Evolutionary conservation across 2,797 vertebrate species (phyloP), one percentile per base, ranked within the genome.

Genomic region (Hyperoplus immaculatus): DNA sequence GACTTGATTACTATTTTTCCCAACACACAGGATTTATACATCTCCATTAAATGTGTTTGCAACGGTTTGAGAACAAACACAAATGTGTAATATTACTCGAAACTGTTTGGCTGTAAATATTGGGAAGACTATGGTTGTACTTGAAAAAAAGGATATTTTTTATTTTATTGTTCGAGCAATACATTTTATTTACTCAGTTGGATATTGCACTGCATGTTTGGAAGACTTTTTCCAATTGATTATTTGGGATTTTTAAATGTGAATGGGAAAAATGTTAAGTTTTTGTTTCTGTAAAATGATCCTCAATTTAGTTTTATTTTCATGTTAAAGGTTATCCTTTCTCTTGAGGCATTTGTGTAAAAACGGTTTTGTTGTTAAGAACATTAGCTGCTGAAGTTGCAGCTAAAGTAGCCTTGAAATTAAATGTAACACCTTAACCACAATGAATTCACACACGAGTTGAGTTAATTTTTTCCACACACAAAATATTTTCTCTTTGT

Each of bases 171-270:
- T 21, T 66, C 18, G 43, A 73, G 41, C 43, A 59, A 72, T 56
- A 12, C 7, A 67, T 69, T 71, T 64, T 61, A 51, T 73, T 47
- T 18, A 55, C 29, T 70, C 18, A 12, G 18, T 82, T 51, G 41
- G 63, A 53, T 75, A 65, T 55, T 79, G 78, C 61, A 74, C 60
- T 89, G 89, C 88, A 88, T 90, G 86, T 88, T 83, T 86, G 50
- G 55, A 77, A 38, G 2, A 72, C 18, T 69, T 54, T 69, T 64
- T 75, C 60, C 55, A 82, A 49, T 36, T 74, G 11, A 12, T 21
- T n/a, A 21, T 68, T 65, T 71, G 14, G 45, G n/a, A 55, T n/a
- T 69, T 83, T 82, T 70, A 46, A 63, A 77, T 75, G 61, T 77
- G 50, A 79, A 72, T 85, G 41, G 29, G 16, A 11, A 54, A 61